Evolutionary conservation across 2,888 invertebrate genomes (phyloP).

Genomic region (Lochmaea crataegi): DNA sequence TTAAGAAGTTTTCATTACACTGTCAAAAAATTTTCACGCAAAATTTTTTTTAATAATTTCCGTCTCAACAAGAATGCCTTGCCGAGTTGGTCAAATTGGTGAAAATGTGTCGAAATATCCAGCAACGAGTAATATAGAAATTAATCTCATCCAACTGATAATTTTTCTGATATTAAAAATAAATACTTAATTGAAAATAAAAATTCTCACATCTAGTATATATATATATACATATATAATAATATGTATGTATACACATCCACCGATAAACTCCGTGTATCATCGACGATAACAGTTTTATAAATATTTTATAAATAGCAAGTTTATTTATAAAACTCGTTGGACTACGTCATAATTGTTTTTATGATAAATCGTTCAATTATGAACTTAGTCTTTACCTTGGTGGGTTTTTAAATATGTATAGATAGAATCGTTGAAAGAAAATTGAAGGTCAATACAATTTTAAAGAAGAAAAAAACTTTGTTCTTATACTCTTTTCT

Average conservation of each 20-base stretch:
- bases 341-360: slow-evolving; percentile 43
- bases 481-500: too few relatives aligned
- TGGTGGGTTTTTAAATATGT: slow-evolving; percentile 31
- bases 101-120: background rate
- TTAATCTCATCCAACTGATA: background rate
- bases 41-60: too few relatives aligned
- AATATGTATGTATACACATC: background rate
- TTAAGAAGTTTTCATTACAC: too few relatives aligned
- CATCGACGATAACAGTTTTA: slow-evolving; percentile 41
- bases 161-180: background rate
- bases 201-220: background rate
- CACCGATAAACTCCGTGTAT: slow-evolving; percentile 36
- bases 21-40: too few relatives aligned
- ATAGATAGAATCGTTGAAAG: background rate
- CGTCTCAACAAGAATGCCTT: too few relatives aligned
- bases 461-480: too few relatives aligned
- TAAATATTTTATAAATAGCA: slow-evolving; percentile 44
- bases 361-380: slow-evolving; percentile 45
- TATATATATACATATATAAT: too few relatives aligned
- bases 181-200: slow-evolving; percentile 6
- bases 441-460: too few relatives aligned
- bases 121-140: background rate
- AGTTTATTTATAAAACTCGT: slow-evolving; percentile 43
- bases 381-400: slow-evolving; percentile 41
- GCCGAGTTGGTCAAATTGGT: too few relatives aligned